phyloP scores from a whole-genome alignment of 2,797 vertebrate species.

The Cuculus canorus region DNA sequence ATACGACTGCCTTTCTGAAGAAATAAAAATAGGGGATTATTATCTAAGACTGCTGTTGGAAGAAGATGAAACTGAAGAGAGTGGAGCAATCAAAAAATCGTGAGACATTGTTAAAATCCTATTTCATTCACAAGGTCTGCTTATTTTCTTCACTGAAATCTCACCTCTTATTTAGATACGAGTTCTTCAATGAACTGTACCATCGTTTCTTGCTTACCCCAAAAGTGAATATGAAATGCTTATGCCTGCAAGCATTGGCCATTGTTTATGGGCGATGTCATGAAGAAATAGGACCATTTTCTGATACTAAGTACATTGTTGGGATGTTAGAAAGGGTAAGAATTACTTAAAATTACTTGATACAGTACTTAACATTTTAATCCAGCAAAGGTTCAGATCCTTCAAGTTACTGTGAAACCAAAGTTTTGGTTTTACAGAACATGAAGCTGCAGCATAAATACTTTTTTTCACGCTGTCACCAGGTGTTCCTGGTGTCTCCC shows the following conservation, averaged over 20 bases:
- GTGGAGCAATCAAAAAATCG: conserved; percentile 96
- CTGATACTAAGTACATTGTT: conserved; percentile 96
- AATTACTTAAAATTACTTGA: neutral
- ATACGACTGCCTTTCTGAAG: conserved; percentile 97
- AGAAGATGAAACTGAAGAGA: conserved; percentile 95
- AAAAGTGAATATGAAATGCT: conserved; percentile 98
- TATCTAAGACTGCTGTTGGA: conserved; percentile 95
- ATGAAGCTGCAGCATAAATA: neutral
- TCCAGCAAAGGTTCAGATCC: neutral
- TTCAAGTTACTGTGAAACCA: neutral
- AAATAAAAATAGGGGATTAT: conserved; percentile 99
- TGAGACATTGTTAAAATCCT: conserved; percentile 75
- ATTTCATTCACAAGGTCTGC: neutral
- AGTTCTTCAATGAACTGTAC: conserved; percentile 99
- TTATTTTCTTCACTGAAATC: conserved; percentile 25
- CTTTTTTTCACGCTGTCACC: neutral
- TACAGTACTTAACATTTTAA: neutral
- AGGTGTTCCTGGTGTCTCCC: neutral
- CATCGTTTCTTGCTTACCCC: conserved; percentile 98
- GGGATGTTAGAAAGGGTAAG: conserved; percentile 98
- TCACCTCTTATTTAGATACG: conserved; percentile 81
- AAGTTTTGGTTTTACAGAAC: neutral
- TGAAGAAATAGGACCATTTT: conserved; percentile 96
- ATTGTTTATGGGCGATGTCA: conserved; percentile 98
- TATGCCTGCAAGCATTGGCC: conserved; percentile 95